These are phyloP conservation scores for Hirtodrosophila confusa DNA, from an alignment of 2,888 invertebrate species.

Conservation along the genomic window DNA sequence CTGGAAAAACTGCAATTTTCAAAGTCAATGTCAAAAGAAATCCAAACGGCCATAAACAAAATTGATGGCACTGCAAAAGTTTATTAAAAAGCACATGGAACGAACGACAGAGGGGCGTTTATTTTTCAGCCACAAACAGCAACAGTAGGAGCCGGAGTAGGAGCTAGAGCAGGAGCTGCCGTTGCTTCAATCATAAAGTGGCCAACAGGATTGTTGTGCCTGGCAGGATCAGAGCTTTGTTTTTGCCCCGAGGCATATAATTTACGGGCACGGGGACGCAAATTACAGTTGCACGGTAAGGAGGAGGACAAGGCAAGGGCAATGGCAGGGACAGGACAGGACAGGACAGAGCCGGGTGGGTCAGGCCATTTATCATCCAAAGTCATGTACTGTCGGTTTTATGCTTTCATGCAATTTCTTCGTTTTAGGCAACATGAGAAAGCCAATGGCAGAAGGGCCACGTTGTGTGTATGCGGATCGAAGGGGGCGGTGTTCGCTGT, in stretches of 20 bases:
- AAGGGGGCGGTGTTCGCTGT: background rate
- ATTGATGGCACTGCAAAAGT: constrained; percentile 75
- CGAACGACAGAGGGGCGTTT: constrained; percentile 22
- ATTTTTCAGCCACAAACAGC: constrained; percentile 20
- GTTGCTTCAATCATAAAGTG: constrained; percentile 71
- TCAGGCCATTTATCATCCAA: constrained; percentile 77
- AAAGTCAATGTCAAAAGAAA: constrained; percentile 64
- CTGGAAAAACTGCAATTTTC: constrained; percentile 35
- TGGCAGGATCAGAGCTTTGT: constrained; percentile 41
- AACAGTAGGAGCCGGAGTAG: constrained; percentile 24
- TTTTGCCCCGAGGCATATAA: constrained; percentile 61
- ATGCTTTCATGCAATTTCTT: constrained; percentile 78
- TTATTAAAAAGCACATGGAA: constrained; percentile 70
- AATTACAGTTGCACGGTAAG: constrained; percentile 61
- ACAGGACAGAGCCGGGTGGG: constrained; percentile 32
- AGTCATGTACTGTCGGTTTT: constrained; percentile 79
- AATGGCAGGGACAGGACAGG: background rate
- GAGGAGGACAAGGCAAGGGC: no score
- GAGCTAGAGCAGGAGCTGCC: constrained; percentile 27
- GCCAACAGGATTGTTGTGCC: constrained; percentile 32
- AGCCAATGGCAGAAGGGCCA: constrained; percentile 29
- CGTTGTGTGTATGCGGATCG: background rate
- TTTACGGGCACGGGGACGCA: constrained; percentile 65
- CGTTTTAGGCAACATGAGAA: constrained; percentile 74
- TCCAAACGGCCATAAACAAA: constrained; percentile 73